A percentile compares a stretch with the other conserved stretches of the same genome.
Conservation (phyloP, 1,140 invertebrate species). For the Subanguina moxae region DNA sequence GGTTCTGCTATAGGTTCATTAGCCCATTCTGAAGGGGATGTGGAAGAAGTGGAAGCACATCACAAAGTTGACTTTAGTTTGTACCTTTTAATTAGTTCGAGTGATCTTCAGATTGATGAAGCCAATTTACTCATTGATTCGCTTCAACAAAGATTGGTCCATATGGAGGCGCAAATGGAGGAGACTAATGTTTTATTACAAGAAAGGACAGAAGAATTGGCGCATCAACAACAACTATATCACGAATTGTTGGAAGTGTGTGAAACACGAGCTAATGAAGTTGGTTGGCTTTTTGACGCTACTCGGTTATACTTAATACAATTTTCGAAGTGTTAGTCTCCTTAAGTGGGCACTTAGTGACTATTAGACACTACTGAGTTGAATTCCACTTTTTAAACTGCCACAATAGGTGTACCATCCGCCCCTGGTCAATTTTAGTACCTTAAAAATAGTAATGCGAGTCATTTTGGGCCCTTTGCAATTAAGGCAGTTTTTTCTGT, state of each 20-base stretch:
- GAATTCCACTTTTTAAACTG: no score
- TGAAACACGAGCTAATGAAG: not conserved
- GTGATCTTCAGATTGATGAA: not conserved
- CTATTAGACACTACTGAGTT: no score
- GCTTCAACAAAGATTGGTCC: not conserved
- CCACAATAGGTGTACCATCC: no score
- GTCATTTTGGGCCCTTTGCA: no score
- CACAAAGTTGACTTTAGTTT: not conserved
- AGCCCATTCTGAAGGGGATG: not conserved
- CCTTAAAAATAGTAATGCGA: no score
- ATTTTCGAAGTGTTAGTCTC: no score
- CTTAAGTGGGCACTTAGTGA: no score
- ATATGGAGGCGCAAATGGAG: no score
- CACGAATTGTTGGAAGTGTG: not conserved
- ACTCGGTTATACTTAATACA: no score
- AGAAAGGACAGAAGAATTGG: not conserved
- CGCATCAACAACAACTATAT: not conserved
- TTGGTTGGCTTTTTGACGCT: no score
- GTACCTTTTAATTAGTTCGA: not conserved
- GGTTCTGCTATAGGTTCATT: not conserved
- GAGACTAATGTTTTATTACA: not conserved
- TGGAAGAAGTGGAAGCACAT: not conserved
- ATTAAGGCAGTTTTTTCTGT: no score
- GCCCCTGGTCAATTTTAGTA: no score
- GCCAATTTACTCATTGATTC: not conserved